These are phyloP conservation scores for Isotomurus palustris DNA, from an alignment of 2,888 invertebrate genomes.

Conservation along the genomic window DNA sequence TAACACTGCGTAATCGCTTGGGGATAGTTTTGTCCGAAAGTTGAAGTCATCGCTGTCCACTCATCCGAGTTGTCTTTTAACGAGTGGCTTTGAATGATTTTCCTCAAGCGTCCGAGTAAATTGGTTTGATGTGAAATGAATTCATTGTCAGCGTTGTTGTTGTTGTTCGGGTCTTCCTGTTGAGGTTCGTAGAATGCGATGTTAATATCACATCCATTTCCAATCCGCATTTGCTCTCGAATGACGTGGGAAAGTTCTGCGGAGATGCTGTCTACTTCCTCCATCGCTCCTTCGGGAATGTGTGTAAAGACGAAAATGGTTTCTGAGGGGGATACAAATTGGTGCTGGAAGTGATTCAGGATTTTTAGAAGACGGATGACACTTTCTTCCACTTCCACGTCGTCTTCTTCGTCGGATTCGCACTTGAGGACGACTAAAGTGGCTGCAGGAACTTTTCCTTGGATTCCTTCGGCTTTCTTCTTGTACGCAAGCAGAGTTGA, in stretches of 20 bases:
- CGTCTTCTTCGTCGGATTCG: conserved; percentile 18
- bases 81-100: too few species aligned
- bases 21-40: conserved; percentile 33
- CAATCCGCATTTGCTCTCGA: conserved; percentile 22
- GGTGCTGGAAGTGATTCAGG: conserved; percentile 22
- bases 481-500: conserved; percentile 21
- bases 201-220: background rate
- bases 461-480: conserved; percentile 26
- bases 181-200: background rate
- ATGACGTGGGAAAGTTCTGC: conserved; percentile 16
- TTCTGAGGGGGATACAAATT: conserved; percentile 26
- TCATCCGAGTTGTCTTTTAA: conserved; percentile 26
- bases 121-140: background rate
- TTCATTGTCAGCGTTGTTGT: background rate
- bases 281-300: background rate
- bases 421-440: conserved; percentile 20
- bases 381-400: too few species aligned
- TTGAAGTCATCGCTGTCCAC: conserved; percentile 22
- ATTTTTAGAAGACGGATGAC: conserved; percentile 29
- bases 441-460: conserved; percentile 24
- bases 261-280: background rate
- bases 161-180: background rate
- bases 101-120: too few species aligned
- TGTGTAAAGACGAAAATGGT: conserved; percentile 33
- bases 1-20: conserved; percentile 26